phyloP scores from a whole-genome alignment of 2,888 invertebrate species.

The Dichetophora obliterata region DNA sequence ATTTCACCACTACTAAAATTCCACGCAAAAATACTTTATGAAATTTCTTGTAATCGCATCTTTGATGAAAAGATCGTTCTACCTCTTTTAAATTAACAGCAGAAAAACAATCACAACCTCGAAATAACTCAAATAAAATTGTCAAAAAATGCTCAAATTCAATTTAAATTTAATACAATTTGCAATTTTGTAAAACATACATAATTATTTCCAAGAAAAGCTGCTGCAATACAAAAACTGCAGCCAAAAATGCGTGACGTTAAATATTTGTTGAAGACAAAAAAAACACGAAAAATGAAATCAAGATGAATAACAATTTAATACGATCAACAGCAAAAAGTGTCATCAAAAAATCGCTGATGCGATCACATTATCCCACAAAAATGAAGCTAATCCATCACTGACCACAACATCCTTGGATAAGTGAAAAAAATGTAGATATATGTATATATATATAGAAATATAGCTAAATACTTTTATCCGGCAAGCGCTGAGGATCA shows the following conservation, averaged over 20 bases:
- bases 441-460: not conserved
- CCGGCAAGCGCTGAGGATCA: conserved; percentile 8
- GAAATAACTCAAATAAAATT: not conserved
- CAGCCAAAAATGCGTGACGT: conserved; percentile 43
- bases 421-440: conserved; percentile 10
- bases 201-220: conserved; percentile 68
- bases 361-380: conserved; percentile 63
- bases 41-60: too few relatives aligned
- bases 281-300: conserved; percentile 38
- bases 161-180: conserved; percentile 60
- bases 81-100: too few relatives aligned
- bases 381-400: conserved; percentile 69
- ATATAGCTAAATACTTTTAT: not conserved
- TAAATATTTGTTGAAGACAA: conserved; percentile 25
- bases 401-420: conserved; percentile 47
- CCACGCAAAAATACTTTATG: too few relatives aligned
- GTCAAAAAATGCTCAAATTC: conserved; percentile 44
- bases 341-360: conserved; percentile 59
- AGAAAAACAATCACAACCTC: too few relatives aligned
- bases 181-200: conserved; percentile 59
- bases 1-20: too few relatives aligned
- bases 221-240: conserved; percentile 32
- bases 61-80: too few relatives aligned
- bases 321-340: conserved; percentile 46
- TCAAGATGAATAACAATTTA: conserved; percentile 45